Evolutionary conservation across 2,888 invertebrate species (phyloP), one percentile per base, ranked within the genome.

Genomic region (Sarcophaga caerulescens): DNA sequence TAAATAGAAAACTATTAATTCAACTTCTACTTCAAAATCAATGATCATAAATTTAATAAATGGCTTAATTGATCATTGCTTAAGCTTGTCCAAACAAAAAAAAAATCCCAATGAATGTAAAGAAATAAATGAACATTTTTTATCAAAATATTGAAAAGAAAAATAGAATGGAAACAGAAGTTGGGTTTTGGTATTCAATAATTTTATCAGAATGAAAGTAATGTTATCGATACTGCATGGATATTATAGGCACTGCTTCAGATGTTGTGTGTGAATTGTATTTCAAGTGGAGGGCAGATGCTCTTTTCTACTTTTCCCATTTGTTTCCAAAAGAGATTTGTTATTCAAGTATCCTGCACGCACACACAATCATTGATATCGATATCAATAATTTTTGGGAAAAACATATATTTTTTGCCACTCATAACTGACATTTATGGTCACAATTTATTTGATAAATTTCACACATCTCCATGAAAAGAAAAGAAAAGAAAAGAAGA

Each of bases 361-460:
- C 62, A 52, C 77, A 73, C 71, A 83, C 62, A 78, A 14, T 45
- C 35, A 63, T 19, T 52, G 52, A 17, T 52, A 52, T 52, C 47
- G 71, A 73, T 66, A 79, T 47, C 47, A 84, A 84, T 79, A 79
- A 80, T 47, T 79, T 80, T 52, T n/a, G 52, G 35, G 8, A 35
- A 35, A 71, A 80, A 79, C 5, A 75, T 70, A 79, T 80, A 81
- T 69, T 57, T 76, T 77, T 81, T 85, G 52, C 85, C 62, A 66
- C 70, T 78, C 85, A 85, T 81, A 85, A 77, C 77, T 78, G 70
- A 81, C 81, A 81, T 81, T 79, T 81, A 81, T 82, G 75, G 66
- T 57, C 68, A 62, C 81, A 74, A 82, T 85, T 68, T 66, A 82
- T 85, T 79, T 82, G 81, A 85, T 76, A 85, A 81, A 82, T 85